These are phyloP conservation scores for Crossaster papposus DNA, from an alignment of 53 echinoderm and acorn worm genomes.

Conservation along the genomic window DNA sequence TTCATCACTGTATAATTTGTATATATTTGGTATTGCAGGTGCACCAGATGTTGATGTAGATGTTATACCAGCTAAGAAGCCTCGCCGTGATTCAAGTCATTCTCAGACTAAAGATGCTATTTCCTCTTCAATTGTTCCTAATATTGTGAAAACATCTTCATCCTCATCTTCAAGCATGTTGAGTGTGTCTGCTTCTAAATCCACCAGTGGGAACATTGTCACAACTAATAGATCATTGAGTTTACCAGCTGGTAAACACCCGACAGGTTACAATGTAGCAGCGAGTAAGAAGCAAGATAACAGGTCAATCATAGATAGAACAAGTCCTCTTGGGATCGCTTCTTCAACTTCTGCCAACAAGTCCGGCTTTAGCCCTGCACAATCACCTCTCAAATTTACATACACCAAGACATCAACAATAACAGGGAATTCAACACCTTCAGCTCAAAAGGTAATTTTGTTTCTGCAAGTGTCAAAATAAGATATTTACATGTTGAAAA, in stretches of 20 bases:
- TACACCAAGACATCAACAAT: conserved; percentile 46
- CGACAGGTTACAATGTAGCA: neutral
- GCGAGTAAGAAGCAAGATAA: neutral
- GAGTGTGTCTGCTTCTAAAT: neutral
- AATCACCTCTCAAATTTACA: conserved; percentile 60
- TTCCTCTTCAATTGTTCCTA: neutral
- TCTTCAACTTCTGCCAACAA: neutral
- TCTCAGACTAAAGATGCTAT: neutral
- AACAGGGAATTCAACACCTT: conserved; percentile 15
- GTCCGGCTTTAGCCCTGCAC: conserved; percentile 9
- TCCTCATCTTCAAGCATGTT: neutral
- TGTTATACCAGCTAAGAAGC: conserved; percentile 2
- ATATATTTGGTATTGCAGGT: conserved; percentile 16
- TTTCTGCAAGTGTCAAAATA: too few species aligned
- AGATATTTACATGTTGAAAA: too few species aligned
- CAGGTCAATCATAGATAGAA: neutral
- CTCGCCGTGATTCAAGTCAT: conserved; percentile 19
- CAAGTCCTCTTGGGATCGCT: neutral
- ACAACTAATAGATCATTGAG: conserved; percentile 31
- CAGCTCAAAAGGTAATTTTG: conserved; percentile 65
- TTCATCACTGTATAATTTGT: neutral
- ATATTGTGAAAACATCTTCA: neutral
- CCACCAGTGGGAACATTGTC: neutral
- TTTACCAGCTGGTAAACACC: conserved; percentile 31
- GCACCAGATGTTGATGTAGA: conserved; percentile 29